Conservation (phyloP, 2,113 vertebrate species). For the Andinoacara biseriatus region DNA sequence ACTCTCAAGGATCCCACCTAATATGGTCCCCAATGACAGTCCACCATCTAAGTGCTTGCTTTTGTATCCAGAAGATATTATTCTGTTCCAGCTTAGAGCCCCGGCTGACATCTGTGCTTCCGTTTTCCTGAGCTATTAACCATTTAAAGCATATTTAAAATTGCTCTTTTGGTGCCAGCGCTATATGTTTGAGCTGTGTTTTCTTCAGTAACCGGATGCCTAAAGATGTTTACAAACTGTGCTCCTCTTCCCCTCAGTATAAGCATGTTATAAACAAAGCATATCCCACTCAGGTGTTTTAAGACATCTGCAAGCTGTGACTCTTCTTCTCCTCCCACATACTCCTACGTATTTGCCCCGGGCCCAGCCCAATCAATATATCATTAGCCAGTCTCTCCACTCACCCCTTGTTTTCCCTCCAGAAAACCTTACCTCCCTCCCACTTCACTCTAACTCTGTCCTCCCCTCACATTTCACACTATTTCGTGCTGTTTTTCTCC, state of each 20-base stretch:
- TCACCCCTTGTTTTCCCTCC: constrained; percentile 27
- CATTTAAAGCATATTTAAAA: constrained; percentile 25
- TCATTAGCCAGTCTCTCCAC: constrained; percentile 70
- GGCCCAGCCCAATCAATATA: constrained; percentile 76
- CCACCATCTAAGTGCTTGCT: constrained; percentile 44
- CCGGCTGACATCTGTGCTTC: constrained; percentile 24
- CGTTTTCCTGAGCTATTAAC: constrained; percentile 8
- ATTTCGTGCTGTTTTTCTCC: constrained; percentile 60
- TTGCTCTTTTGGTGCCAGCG: background rate
- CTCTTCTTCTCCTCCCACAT: constrained; percentile 63
- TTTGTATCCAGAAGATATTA: constrained; percentile 48
- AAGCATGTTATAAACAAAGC: constrained; percentile 31
- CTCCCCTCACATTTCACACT: constrained; percentile 51
- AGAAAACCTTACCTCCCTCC: constrained; percentile 10
- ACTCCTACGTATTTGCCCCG: constrained; percentile 59
- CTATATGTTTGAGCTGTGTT: constrained; percentile 1
- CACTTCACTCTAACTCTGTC: constrained; percentile 25
- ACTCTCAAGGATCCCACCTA: constrained; percentile 55
- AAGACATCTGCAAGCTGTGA: constrained; percentile 54
- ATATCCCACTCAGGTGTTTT: constrained; percentile 64
- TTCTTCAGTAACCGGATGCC: background rate
- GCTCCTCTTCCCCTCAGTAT: background rate
- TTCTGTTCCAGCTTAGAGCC: constrained; percentile 14
- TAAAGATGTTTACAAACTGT: constrained; percentile 1
- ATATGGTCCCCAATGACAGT: constrained; percentile 63